A percentile compares a stretch with the other conserved stretches of the same genome.
phyloP scores from a whole-genome alignment of 2,888 invertebrate species.

The Cantharis nigra region DNA sequence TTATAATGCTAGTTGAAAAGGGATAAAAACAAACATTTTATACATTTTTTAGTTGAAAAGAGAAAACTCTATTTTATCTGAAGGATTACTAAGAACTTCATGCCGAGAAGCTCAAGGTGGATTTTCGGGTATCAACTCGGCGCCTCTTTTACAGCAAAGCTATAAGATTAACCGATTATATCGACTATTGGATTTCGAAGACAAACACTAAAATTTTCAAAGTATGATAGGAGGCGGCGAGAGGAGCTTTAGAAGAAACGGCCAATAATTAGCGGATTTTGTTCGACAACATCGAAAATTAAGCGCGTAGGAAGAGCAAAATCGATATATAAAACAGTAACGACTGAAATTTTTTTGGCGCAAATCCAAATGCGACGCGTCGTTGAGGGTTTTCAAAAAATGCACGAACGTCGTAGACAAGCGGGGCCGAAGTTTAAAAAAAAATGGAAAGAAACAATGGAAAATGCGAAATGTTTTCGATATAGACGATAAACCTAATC shows the following conservation, averaged over 20 bases:
- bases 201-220: not conserved
- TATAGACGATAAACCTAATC: constrained; percentile 32
- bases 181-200: constrained; percentile 14
- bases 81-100: constrained; percentile 20
- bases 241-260: not conserved
- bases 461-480: constrained; percentile 16
- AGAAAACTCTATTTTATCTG: constrained; percentile 9
- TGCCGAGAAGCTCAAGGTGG: constrained; percentile 23
- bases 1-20: constrained; percentile 1
- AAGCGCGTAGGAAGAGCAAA: not conserved
- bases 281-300: not conserved
- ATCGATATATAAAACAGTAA: not conserved
- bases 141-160: constrained; percentile 18
- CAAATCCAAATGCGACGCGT: not conserved
- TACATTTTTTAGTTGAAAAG: constrained; percentile 3
- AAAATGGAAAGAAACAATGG: constrained; percentile 7
- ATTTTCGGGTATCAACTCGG: constrained; percentile 27
- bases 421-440: not conserved
- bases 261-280: not conserved
- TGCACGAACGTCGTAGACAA: not conserved
- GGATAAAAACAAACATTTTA: not conserved
- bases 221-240: not conserved
- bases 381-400: not conserved
- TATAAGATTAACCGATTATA: constrained; percentile 24
- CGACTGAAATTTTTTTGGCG: not conserved